Evolutionary conservation across 2,797 vertebrate genomes (phyloP), one percentile per base, ranked within the genome.

Genomic region (Neosalanx taihuensis): DNA sequence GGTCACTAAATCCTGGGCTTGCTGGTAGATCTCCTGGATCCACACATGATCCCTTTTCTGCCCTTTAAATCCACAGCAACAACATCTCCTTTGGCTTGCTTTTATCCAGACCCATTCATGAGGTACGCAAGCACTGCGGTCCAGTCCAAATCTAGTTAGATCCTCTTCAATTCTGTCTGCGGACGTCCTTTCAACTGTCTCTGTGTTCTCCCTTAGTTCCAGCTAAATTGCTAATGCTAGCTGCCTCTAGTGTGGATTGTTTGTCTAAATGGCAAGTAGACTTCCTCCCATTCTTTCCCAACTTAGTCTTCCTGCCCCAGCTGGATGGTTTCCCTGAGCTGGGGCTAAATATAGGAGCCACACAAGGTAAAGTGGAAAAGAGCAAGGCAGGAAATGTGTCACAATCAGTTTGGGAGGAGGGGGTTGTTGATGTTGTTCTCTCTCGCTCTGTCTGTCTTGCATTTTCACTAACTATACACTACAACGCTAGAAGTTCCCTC

Each of bases 211-310:
- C 41, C 41, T 12, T 12, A 13, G 41, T 12, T 46, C 41, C 41
- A 46, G 41, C 41, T 46, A 46, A 46, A 46, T 13, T 46, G 41
- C 41, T 46, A 46, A 46, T 46, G 41, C 41, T 46, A 46, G 41
- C 64, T 15, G 64, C n/a, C 46, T 58, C 37, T 72, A 79, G 75
- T 77, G 77, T 63, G 72, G 90, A 90, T 92, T 95, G 93, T 95
- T 96, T 95, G 90, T 91, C 90, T 88, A 89, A 93, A 93, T 90
- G 92, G 92, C 91, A 93, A 87, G 90, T 92, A 91, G 91, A 94
- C 93, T 98, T 98, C 97, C 97, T 96, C 88, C 95, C 90, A 98
- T 98, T 98, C 95, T 98, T 96, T 96, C 93, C 91, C 90, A 91
- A 92, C 92, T 93, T 96, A 93, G 93, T 94, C 93, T 98, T 98